Base-by-base conservation (phyloP, 2,888 invertebrate species). In the Dryobotodes eremita region DNA sequence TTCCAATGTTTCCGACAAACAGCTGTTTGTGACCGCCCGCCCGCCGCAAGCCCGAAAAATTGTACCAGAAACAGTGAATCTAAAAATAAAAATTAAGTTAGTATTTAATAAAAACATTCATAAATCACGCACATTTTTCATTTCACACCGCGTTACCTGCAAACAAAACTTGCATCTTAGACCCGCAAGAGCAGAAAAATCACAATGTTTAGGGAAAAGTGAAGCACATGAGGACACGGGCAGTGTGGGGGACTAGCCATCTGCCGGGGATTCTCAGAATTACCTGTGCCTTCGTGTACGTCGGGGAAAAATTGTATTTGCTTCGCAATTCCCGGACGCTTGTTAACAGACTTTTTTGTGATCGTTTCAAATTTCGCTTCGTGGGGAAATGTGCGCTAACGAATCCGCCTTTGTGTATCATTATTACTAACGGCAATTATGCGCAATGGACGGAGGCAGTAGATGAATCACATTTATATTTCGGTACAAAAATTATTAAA, bases 281-380 rank as follows among this genome's bases (percentile, higher is more conserved):
- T 62, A 62, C n/a, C 64, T 66, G 62, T 20, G 53, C 5, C 82
- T 20, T 23, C 11, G 36, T 48, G 80, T 71, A 46, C 71, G 80
- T 36, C 83, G 36, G 42, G 66, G 36, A 83, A 77, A 86, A 86
- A 84, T 80, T 82, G 72, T 89, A 87, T 89, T 85, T 83, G 79
- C 80, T 83, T 80, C 80, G 83, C 84, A 88, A 87, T 89, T 85
- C 83, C 85, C 80, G 75, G 82, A 74, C 86, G 90, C 89, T 89
- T 83, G 90, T 88, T 85, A 86, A 78, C 80, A 77, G 82, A 84
- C 66, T 83, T 88, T 89, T 89, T 86, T 85, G 89, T 89, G 68
- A 89, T 83, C 86, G 83, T 85, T 90, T 89, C 75, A 84, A 86
- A 89, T 88, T 86, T 82, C 77, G 70, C 81, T 74, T 79, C 77